phyloP scores from a whole-genome alignment of 2,113 vertebrate genomes.

The Mugil cephalus region DNA sequence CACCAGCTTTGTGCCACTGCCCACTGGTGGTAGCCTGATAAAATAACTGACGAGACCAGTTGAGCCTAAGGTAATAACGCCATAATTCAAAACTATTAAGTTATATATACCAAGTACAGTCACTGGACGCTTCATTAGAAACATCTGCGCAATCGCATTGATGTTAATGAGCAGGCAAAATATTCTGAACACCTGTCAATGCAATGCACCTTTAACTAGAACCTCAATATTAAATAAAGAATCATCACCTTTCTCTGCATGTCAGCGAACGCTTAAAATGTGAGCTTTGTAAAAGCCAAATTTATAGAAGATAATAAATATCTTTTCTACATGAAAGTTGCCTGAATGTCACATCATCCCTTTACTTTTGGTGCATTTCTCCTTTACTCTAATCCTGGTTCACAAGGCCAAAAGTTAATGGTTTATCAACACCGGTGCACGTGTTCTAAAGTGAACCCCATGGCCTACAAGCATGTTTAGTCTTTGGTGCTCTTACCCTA shows the following conservation, averaged over 20 bases:
- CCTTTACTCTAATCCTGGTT: constrained; percentile 50
- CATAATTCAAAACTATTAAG: not conserved
- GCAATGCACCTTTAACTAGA: not conserved
- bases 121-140: not conserved
- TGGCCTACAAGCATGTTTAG: constrained; percentile 52
- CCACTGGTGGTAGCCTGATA: constrained; percentile 84
- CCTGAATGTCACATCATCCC: constrained; percentile 11
- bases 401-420: constrained; percentile 66
- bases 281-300: not conserved
- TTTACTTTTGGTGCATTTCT: constrained; percentile 33
- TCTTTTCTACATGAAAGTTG: too few species aligned
- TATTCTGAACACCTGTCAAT: too few species aligned
- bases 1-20: constrained; percentile 85
- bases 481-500: constrained; percentile 43
- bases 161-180: not conserved
- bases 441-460: constrained; percentile 52
- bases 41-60: constrained; percentile 74
- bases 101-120: not conserved
- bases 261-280: not conserved
- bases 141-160: not conserved
- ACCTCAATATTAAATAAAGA: not conserved
- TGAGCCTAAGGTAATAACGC: constrained; percentile 32
- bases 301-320: not conserved
- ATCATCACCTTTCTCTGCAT: not conserved
- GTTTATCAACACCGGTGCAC: constrained; percentile 36